Conservation (phyloP, 2,888 invertebrate species). For the Cephalotes varians region DNA sequence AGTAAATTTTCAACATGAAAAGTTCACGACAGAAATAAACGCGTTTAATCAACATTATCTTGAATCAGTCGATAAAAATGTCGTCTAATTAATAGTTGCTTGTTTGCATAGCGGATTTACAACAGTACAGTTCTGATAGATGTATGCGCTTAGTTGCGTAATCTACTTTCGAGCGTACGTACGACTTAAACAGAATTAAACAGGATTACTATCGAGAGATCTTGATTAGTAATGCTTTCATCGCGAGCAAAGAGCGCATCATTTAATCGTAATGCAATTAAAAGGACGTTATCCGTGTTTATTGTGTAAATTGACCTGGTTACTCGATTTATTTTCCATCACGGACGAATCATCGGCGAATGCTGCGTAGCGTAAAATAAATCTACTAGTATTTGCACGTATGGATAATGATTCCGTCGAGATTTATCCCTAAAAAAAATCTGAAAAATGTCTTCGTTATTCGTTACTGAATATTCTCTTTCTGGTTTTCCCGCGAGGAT, state of each 20-base stretch:
- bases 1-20: background rate
- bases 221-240: slow-evolving; percentile 15
- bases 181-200: slow-evolving; percentile 4
- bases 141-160: slow-evolving; percentile 2
- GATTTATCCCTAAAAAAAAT: background rate
- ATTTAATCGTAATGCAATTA: background rate
- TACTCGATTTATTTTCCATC: slow-evolving; percentile 11
- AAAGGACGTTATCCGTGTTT: background rate
- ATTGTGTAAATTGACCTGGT: background rate
- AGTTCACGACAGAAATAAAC: background rate
- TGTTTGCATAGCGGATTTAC: background rate
- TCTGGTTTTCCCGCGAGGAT: background rate
- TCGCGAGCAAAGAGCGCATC: background rate
- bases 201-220: background rate
- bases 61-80: background rate
- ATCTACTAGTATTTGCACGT: background rate
- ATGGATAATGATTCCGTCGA: background rate
- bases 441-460: background rate
- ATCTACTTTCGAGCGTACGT: slow-evolving; percentile 1
- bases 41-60: background rate
- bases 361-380: background rate
- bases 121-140: background rate
- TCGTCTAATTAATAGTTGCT: slow-evolving; percentile 13
- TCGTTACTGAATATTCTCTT: background rate
- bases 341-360: background rate